phyloP scores from a whole-genome alignment of 1,140 invertebrate genomes.

The Lepidurus packardi region DNA sequence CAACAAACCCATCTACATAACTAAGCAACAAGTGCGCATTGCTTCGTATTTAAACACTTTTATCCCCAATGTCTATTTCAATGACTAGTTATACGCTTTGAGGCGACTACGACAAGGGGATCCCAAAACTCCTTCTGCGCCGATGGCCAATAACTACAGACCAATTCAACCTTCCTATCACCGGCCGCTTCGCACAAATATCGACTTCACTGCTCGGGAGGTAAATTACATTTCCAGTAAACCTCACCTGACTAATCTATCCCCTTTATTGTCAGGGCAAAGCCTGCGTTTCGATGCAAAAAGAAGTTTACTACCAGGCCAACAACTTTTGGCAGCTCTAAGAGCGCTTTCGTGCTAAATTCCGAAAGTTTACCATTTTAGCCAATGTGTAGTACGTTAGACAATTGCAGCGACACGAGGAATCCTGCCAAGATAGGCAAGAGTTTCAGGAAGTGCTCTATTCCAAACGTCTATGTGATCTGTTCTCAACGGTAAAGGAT shows the following conservation, averaged over 20 bases:
- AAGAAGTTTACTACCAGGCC: conserved; percentile 41
- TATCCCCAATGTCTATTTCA: conserved; percentile 36
- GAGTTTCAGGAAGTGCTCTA: background rate
- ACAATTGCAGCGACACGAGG: background rate
- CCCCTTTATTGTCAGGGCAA: conserved; percentile 37
- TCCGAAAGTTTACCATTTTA: background rate
- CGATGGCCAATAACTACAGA: conserved; percentile 87
- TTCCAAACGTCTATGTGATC: background rate
- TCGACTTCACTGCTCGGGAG: conserved; percentile 75
- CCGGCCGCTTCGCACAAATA: conserved; percentile 90
- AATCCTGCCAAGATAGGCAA: background rate
- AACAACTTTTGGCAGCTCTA: conserved; percentile 27
- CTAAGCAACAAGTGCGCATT: conserved; percentile 70
- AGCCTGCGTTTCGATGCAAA: conserved; percentile 39
- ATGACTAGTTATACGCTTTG: conserved; percentile 70
- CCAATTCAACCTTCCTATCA: conserved; percentile 83
- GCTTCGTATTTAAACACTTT: background rate
- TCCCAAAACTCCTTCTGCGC: conserved; percentile 72
- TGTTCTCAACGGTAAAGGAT: background rate
- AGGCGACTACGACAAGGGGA: conserved; percentile 81
- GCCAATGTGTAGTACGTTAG: background rate
- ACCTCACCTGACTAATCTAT: background rate
- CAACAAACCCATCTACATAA: conserved; percentile 94
- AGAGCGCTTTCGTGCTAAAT: background rate
- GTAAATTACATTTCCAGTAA: conserved; percentile 42